A percentile compares a stretch with the other conserved stretches of the same genome.
Evolutionary conservation across 2,797 vertebrate genomes (phyloP).

Genomic region (Halcyon badia): DNA sequence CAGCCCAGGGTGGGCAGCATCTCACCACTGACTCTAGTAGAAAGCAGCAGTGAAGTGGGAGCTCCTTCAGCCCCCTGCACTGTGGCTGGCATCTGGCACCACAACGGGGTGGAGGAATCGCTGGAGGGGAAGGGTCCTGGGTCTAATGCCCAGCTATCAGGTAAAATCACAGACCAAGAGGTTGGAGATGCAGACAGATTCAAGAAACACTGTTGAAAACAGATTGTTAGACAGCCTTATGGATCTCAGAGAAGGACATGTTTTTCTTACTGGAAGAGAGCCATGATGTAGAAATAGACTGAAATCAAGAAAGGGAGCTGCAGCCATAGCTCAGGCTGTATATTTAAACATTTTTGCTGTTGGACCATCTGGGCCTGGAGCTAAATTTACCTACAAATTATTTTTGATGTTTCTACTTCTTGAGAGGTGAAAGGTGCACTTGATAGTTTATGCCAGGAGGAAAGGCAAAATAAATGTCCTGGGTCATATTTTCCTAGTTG

Average conservation of each 20-base stretch:
- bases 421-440: constrained; percentile 32
- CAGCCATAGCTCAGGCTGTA: neutral
- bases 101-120: accelerated
- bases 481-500: neutral
- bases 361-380: constrained; percentile 40
- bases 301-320: constrained; percentile 1
- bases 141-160: neutral
- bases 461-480: neutral
- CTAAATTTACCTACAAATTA: constrained; percentile 58
- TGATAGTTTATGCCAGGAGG: neutral
- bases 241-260: neutral
- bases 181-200: neutral
- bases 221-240: constrained; percentile 26
- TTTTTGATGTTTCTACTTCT: constrained; percentile 21
- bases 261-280: constrained; percentile 43
- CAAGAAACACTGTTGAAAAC: constrained; percentile 23
- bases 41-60: neutral
- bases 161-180: neutral
- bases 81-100: accelerated
- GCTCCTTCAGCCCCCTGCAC: accelerated
- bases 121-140: neutral
- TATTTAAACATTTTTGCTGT: constrained; percentile 47
- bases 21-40: accelerated
- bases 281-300: constrained; percentile 39
- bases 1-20: neutral